phyloP scores from a whole-genome alignment of 2,113 vertebrate genomes.

The Cryptotis parvus region DNA sequence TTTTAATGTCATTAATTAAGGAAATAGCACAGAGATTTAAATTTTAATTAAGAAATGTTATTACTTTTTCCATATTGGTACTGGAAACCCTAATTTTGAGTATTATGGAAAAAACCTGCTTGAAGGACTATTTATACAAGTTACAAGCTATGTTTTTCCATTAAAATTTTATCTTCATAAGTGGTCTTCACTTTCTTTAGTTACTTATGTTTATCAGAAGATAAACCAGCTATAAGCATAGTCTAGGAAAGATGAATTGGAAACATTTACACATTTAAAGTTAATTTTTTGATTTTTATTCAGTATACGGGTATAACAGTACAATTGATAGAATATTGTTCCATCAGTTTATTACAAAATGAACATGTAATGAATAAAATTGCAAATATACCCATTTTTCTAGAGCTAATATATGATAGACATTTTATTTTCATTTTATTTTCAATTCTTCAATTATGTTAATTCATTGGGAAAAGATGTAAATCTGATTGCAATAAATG shows the following conservation, averaged over 20 bases:
- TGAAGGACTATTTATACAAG: too few relatives aligned
- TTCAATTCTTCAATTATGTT: too few relatives aligned
- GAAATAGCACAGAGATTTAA: neutral
- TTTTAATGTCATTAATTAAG: neutral
- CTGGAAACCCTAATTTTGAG: too few relatives aligned
- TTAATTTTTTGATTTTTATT: neutral
- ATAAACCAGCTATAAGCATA: neutral
- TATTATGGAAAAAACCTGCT: too few relatives aligned
- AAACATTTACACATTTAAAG: neutral
- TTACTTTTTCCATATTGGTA: too few relatives aligned
- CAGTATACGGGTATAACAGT: neutral
- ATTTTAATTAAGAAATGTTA: neutral
- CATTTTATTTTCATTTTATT: neutral
- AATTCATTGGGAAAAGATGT: neutral
- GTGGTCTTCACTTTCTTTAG: neutral
- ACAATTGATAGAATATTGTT: neutral
- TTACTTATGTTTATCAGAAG: neutral
- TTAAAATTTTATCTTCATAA: neutral
- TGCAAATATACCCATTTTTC: neutral
- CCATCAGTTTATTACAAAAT: neutral
- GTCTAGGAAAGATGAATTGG: neutral
- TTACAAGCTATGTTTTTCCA: neutral
- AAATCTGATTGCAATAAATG: neutral
- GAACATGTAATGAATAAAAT: neutral
- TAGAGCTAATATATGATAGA: neutral